phyloP scores from a whole-genome alignment of 2,797 vertebrate genomes.

The Danio choprae region DNA sequence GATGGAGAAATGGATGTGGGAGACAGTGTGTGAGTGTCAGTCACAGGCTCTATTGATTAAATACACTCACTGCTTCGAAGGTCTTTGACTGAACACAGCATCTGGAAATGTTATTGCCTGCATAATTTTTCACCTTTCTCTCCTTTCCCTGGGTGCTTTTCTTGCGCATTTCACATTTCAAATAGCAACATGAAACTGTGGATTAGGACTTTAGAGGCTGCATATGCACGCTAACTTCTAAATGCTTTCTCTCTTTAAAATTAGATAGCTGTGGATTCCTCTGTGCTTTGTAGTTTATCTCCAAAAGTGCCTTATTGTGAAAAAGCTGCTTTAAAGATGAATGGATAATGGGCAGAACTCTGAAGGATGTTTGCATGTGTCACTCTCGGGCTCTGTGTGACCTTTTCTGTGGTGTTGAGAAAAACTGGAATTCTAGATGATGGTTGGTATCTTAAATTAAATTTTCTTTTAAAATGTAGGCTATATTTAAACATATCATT shows the following conservation, averaged over 20 bases:
- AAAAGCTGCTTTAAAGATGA: constrained; percentile 62
- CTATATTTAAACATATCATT: constrained; percentile 1
- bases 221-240: constrained; percentile 29
- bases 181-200: constrained; percentile 53
- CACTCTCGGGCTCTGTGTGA: constrained; percentile 64
- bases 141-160: constrained; percentile 10
- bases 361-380: constrained; percentile 48
- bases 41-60: background rate
- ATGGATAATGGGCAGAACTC: constrained; percentile 60
- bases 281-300: constrained; percentile 50
- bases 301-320: constrained; percentile 51
- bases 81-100: constrained; percentile 58
- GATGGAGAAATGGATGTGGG: background rate
- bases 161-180: constrained; percentile 36
- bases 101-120: constrained; percentile 60
- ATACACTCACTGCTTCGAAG: constrained; percentile 60
- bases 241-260: constrained; percentile 38
- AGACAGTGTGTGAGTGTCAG: background rate
- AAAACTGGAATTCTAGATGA: constrained; percentile 14
- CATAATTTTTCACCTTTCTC: constrained; percentile 60
- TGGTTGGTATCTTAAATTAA: background rate
- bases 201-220: constrained; percentile 30
- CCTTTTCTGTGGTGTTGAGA: constrained; percentile 61
- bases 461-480: constrained; percentile 18
- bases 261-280: constrained; percentile 45